Evolutionary conservation across 2,797 vertebrate genomes (phyloP), one percentile per base, ranked within the genome.

Genomic region (Miichthys miiuy): DNA sequence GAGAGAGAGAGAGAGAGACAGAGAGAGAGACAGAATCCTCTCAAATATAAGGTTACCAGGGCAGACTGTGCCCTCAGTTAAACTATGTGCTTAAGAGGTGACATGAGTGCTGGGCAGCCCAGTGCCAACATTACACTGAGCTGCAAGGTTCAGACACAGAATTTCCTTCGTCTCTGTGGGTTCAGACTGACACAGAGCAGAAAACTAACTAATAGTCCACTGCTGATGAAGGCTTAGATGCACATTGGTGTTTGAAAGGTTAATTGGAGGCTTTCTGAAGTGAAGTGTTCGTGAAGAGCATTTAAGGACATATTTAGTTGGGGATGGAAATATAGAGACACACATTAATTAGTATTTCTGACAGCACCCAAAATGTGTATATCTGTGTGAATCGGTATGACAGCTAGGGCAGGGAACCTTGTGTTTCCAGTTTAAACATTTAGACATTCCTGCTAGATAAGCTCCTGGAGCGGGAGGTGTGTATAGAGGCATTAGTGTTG

Each of bases 351-450:
- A 83, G 46, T 83, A 67, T 78, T 80, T 84, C 67, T 30, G 65
- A 54, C 27, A 67, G 67, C 55, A 64, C 61, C 60, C 11, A 23
- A 66, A 73, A 68, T 70, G 52, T 82, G 68, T 79, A 68, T 51
- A 56, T 44, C 50, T 25, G 47, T 46, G 50, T 46, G 61, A 75
- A 75, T 44, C 38, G 21, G 50, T 72, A 64, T 82, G 86, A 90
- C 83, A 87, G 80, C 77, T 38, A 73, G 80, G 85, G 80, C 82
- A 87, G 85, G 88, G 80, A 77, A 90, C 89, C 84, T 86, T 81
- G 82, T 92, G 89, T 89, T 92, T 91, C 85, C 82, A 93, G 77
- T 93, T 93, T 92, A 94, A 93, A 94, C 91, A 94, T 92, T 94
- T 90, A 83, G 89, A 94, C 92, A 95, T 94, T 94, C 93, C 91